Evolutionary conservation across 1,140 invertebrate species (phyloP).

Genomic region (Hyphantria cunea): DNA sequence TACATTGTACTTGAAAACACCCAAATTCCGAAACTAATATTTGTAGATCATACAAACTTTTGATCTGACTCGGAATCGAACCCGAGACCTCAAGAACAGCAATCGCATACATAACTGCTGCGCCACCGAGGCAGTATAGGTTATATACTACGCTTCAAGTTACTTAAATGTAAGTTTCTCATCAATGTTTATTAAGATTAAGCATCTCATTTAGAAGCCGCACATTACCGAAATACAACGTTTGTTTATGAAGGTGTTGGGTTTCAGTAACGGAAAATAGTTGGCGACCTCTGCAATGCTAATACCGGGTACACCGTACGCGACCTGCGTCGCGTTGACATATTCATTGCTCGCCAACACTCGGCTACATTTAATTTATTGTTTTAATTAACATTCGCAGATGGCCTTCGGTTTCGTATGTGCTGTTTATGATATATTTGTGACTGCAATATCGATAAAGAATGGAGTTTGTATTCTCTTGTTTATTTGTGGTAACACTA

Average conservation of each 20-base stretch:
- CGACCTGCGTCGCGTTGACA: constrained; percentile 58
- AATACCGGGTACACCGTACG: constrained; percentile 32
- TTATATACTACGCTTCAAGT: too few species aligned
- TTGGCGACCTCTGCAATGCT: constrained; percentile 56
- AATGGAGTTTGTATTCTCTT: constrained; percentile 2
- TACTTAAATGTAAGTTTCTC: too few species aligned
- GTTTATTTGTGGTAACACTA: background rate
- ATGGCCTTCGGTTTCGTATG: constrained; percentile 50
- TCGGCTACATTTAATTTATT: constrained; percentile 62
- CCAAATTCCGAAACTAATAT: too few species aligned
- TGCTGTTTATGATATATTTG: constrained; percentile 43
- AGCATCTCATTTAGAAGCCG: constrained; percentile 42
- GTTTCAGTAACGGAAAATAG: constrained; percentile 44
- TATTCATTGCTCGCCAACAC: constrained; percentile 65
- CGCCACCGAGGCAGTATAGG: too few species aligned
- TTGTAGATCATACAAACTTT: too few species aligned
- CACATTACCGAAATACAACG: constrained; percentile 56
- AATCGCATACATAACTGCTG: too few species aligned
- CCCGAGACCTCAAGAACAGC: too few species aligned
- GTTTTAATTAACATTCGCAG: constrained; percentile 68
- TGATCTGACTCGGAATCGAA: too few species aligned
- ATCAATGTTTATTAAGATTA: background rate
- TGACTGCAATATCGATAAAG: background rate
- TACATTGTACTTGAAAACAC: too few species aligned
- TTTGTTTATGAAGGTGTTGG: constrained; percentile 51